A percentile compares a stretch with the other conserved stretches of the same genome.
Conservation (phyloP, 2,888 invertebrate species). For the Anorthoa munda region DNA sequence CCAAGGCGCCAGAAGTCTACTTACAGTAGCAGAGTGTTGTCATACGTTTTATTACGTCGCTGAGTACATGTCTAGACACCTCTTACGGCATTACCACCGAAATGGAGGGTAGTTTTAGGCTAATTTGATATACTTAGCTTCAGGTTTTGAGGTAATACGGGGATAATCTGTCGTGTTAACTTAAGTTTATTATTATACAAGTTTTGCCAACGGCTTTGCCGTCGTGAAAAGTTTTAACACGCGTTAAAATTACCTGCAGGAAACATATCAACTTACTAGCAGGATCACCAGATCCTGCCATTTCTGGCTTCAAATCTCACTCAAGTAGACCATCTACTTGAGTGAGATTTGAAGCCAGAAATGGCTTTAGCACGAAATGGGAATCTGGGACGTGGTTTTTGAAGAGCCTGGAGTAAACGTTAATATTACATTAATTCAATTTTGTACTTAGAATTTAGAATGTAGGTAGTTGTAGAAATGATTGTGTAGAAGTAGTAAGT, state of each 20-base stretch:
- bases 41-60: constrained; percentile 34
- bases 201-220: neutral
- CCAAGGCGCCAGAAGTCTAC: constrained; percentile 33
- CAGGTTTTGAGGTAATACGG: neutral
- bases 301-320: too few species aligned
- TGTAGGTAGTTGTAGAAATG: constrained; percentile 14
- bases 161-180: neutral
- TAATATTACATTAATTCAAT: neutral
- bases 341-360: neutral
- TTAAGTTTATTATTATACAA: neutral
- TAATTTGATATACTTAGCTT: neutral
- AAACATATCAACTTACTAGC: neutral
- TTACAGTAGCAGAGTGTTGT: constrained; percentile 39
- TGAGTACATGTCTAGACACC: constrained; percentile 29
- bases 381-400: neutral
- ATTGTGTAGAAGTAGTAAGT: constrained; percentile 47
- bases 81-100: neutral
- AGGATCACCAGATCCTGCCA: too few species aligned
- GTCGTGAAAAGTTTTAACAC: neutral
- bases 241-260: neutral
- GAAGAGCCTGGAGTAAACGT: neutral
- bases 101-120: neutral
- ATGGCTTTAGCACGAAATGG: neutral
- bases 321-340: too few species aligned
- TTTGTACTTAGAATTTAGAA: neutral